These are phyloP conservation scores for Tachysurus vachellii DNA, from an alignment of 2,113 vertebrate genomes.

Conservation along the genomic window DNA sequence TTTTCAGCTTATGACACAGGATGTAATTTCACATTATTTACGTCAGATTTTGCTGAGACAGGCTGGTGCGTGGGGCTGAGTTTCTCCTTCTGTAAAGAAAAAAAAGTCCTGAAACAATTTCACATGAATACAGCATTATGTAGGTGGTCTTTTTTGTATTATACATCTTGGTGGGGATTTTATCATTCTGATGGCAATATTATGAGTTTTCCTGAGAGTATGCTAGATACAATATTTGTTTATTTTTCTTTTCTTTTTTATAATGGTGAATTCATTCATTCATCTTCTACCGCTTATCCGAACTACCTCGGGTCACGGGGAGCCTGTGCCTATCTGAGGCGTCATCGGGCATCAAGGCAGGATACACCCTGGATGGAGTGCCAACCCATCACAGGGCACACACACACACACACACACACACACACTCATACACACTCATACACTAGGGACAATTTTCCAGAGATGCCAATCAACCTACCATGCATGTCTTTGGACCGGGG, in stretches of 20 bases:
- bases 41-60: constrained; percentile 32
- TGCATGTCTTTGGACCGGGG: no score
- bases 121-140: constrained; percentile 5
- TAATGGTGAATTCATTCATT: background rate
- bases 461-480: no score
- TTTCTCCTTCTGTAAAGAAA: constrained; percentile 13
- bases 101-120: background rate
- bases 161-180: background rate
- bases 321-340: no score
- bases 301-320: no score
- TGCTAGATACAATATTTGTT: background rate
- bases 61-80: constrained; percentile 19
- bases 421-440: no score
- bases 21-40: constrained; percentile 41
- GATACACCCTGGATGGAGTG: no score
- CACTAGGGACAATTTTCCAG: no score
- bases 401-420: no score
- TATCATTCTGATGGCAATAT: background rate
- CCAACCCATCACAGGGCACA: no score
- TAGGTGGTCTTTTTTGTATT: background rate
- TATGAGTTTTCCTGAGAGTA: background rate
- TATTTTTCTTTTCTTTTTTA: background rate
- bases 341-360: no score
- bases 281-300: no score
- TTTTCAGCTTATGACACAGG: constrained; percentile 28